phyloP scores from a whole-genome alignment of 1,140 invertebrate genomes.

The Heliconius hewitsoni region DNA sequence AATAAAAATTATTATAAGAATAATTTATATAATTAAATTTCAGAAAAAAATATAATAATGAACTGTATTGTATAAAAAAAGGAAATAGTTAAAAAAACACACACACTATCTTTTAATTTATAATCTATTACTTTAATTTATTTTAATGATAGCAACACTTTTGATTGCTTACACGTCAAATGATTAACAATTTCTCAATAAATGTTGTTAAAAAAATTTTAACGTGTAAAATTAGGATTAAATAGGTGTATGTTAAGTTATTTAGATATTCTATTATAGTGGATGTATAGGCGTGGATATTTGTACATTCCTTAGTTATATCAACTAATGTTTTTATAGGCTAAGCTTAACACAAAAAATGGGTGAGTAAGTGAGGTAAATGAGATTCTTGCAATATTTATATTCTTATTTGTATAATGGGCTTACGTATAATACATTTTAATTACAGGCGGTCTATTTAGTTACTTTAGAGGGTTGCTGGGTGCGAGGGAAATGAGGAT shows the following conservation, averaged over 20 bases:
- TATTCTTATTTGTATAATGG: background rate
- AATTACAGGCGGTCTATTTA: conserved; percentile 92
- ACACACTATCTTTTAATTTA: background rate
- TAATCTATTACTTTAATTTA: background rate
- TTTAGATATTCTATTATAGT: conserved; percentile 42
- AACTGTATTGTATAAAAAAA: too few species aligned
- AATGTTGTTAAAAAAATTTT: conserved; percentile 55
- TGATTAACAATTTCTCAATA: conserved; percentile 56
- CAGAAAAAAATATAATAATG: too few species aligned
- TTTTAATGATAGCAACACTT: conserved; percentile 39
- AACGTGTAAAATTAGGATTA: conserved; percentile 36
- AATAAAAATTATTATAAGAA: too few species aligned
- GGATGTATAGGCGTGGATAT: conserved; percentile 46
- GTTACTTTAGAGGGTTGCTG: conserved; percentile 96
- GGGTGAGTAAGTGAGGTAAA: conserved; percentile 53
- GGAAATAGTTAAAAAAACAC: background rate
- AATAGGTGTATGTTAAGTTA: conserved; percentile 28
- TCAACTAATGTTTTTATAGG: conserved; percentile 67
- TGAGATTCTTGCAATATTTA: conserved; percentile 24
- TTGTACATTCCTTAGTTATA: conserved; percentile 59
- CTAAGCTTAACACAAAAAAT: conserved; percentile 67
- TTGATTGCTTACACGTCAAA: conserved; percentile 75
- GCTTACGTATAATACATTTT: background rate
- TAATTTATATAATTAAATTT: too few species aligned
- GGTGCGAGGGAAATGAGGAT: conserved; percentile 98